Percentiles rank a stretch among this genome's conserved stretches.
phyloP scores from a whole-genome alignment of 1,140 invertebrate genomes.

The Hirudo medicinalis region DNA sequence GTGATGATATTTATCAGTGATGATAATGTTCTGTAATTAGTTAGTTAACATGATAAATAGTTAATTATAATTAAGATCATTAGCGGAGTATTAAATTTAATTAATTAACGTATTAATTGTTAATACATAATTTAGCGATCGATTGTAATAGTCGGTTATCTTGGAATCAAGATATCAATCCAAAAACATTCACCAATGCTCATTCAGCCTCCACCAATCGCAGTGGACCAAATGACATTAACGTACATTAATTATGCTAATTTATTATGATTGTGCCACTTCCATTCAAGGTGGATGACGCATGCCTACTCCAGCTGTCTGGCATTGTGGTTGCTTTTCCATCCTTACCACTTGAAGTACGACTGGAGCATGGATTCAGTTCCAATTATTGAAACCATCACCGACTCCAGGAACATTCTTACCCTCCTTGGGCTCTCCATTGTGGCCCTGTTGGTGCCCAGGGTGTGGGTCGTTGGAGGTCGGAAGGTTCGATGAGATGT shows the following conservation, averaged over 20 bases:
- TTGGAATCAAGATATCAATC: too few species aligned
- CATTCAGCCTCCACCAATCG: too few species aligned
- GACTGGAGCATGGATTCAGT: constrained; percentile 96
- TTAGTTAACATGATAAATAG: neutral
- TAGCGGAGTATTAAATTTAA: too few species aligned
- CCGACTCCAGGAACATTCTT: constrained; percentile 64
- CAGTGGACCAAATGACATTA: too few species aligned
- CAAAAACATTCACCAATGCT: too few species aligned
- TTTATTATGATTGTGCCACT: neutral
- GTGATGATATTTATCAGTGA: neutral
- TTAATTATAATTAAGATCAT: too few species aligned
- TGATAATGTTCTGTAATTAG: neutral
- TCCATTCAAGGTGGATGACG: constrained; percentile 55
- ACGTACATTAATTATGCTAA: too few species aligned
- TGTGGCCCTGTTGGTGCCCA: neutral
- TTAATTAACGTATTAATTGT: too few species aligned
- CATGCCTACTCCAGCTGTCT: constrained; percentile 76
- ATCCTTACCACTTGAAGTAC: constrained; percentile 76
- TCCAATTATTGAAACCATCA: constrained; percentile 62
- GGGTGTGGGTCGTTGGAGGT: neutral
- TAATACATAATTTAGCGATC: too few species aligned
- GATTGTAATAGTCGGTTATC: too few species aligned
- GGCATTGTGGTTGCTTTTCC: constrained; percentile 75
- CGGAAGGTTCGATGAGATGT: neutral
- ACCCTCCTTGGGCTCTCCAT: constrained; percentile 15